A percentile compares a stretch with the other conserved stretches of the same genome.
Conservation (phyloP, 2,888 invertebrate genomes). For the Sussaba pulchella region DNA sequence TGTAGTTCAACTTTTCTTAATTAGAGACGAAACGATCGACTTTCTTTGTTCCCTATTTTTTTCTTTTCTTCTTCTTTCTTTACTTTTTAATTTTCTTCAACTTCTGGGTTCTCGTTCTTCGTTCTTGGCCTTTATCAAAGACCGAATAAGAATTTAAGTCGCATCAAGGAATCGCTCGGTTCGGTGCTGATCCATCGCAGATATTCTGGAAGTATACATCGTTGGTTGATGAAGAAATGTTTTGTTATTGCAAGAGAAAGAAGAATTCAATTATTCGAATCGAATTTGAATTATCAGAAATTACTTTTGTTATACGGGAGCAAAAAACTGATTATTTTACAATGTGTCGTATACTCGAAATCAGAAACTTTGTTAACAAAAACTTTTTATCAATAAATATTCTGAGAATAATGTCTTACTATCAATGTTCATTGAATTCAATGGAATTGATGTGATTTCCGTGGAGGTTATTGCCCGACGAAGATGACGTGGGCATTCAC, state of each 20-base stretch:
- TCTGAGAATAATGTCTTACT: background rate
- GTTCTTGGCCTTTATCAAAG: conserved; percentile 27
- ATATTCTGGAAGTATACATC: background rate
- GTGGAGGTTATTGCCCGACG: conserved; percentile 20
- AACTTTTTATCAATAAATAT: background rate
- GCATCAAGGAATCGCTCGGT: conserved; percentile 38
- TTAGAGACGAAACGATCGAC: conserved; percentile 58
- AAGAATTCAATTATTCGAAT: too few species aligned
- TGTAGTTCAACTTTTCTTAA: conserved; percentile 58
- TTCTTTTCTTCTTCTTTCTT: conserved; percentile 14
- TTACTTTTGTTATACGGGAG: too few species aligned
- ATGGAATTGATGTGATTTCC: conserved; percentile 1
- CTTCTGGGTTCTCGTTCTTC: background rate
- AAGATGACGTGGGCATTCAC: background rate
- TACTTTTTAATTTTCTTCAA: conserved; percentile 41
- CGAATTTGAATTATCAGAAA: too few species aligned
- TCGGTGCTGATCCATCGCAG: conserved; percentile 14
- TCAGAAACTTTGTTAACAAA: background rate
- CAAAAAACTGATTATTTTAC: too few species aligned
- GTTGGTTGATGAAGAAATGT: conserved; percentile 1
- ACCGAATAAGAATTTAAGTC: conserved; percentile 67
- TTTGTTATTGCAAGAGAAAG: too few species aligned
- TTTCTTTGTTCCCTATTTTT: conserved; percentile 42
- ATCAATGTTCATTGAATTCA: background rate
- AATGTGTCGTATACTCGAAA: too few species aligned